Percentiles rank a stretch among this genome's conserved stretches.
These are phyloP conservation scores for Bombus vancouverensis DNA, from an alignment of 1,140 invertebrate genomes.

Conservation along the genomic window DNA sequence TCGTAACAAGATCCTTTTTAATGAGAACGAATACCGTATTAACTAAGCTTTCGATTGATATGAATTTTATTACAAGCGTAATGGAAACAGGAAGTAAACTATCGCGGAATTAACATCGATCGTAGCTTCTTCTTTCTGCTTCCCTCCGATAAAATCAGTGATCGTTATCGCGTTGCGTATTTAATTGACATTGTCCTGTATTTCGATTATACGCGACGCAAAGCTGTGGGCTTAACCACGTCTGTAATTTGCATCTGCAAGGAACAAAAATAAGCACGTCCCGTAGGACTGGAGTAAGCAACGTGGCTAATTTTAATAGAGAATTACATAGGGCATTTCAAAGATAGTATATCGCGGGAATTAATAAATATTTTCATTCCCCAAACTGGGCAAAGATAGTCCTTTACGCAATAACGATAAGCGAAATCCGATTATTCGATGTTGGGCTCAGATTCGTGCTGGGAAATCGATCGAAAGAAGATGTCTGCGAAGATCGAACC, in stretches of 20 bases:
- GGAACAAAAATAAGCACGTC: not conserved
- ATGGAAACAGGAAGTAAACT: not conserved
- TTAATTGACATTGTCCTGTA: not conserved
- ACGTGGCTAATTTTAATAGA: not conserved
- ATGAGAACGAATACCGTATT: not conserved
- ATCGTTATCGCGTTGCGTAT: not conserved
- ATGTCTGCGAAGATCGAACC: conserved; percentile 2
- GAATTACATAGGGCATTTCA: conserved; percentile 8
- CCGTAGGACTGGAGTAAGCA: too few species aligned
- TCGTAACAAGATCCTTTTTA: not conserved
- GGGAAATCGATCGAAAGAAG: not conserved
- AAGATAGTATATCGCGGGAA: conserved; percentile 6
- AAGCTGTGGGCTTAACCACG: not conserved
- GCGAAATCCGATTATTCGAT: conserved; percentile 2
- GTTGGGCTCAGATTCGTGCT: not conserved
- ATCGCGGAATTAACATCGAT: not conserved
- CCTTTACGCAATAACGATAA: too few species aligned
- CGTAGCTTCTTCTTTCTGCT: not conserved
- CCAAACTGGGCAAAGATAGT: not conserved
- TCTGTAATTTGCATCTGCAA: conserved; percentile 1
- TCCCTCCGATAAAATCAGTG: not conserved
- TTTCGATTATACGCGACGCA: not conserved
- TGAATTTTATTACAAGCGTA: not conserved
- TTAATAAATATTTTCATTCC: not conserved
- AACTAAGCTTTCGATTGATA: not conserved